phyloP scores from a whole-genome alignment of 2,797 vertebrate genomes.

The Ciconia nigra region DNA sequence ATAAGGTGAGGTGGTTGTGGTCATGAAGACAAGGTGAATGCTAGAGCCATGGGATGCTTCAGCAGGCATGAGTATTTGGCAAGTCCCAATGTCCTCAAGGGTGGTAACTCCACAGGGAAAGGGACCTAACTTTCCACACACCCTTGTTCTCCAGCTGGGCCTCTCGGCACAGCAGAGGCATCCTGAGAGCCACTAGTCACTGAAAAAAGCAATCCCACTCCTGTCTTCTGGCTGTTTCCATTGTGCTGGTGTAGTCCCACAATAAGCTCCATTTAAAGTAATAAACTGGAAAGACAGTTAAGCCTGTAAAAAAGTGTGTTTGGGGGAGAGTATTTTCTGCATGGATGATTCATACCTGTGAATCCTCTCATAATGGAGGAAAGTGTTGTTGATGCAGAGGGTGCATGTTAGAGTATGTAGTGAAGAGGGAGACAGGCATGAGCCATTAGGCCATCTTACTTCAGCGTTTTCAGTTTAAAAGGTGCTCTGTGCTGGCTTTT shows the following conservation, averaged over 20 bases:
- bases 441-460: neutral
- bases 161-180: neutral
- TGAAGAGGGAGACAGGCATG: neutral
- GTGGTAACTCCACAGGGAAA: neutral
- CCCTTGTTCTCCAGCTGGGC: neutral
- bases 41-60: neutral
- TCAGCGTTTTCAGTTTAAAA: neutral
- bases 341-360: accelerated
- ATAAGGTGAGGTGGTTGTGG: neutral
- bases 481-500: neutral
- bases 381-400: neutral
- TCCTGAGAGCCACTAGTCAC: neutral
- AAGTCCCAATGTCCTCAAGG: neutral
- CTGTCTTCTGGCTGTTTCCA: neutral
- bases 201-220: neutral
- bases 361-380: neutral
- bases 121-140: neutral
- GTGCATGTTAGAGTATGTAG: neutral
- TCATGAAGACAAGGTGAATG: neutral
- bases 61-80: neutral
- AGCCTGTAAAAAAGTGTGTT: neutral
- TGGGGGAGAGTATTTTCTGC: neutral
- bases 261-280: neutral
- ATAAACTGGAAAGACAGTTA: neutral
- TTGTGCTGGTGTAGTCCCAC: no score